A percentile compares a stretch with the other conserved stretches of the same genome.
Evolutionary conservation across 2,797 vertebrate genomes (phyloP).

Genomic region (Thunnus albacares): DNA sequence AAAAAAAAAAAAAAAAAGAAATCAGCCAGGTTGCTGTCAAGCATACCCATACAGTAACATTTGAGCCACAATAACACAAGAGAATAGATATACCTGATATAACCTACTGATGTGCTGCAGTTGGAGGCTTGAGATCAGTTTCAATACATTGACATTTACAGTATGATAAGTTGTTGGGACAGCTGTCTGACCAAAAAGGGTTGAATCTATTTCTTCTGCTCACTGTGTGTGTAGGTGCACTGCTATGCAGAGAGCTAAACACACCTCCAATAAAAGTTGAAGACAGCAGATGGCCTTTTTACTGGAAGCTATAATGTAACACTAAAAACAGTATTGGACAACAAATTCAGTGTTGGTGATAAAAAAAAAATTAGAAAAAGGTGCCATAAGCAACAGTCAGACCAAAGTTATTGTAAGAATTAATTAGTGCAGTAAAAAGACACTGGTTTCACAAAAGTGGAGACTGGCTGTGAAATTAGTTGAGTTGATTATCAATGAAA

Average conservation of each 20-base stretch:
- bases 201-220: neutral
- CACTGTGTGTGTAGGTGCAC: too few species aligned
- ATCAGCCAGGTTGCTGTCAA: slow-evolving; percentile 13
- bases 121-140: neutral
- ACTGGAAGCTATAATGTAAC: too few species aligned
- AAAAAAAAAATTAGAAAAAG: too few species aligned
- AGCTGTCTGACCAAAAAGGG: neutral
- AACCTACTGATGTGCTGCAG: slow-evolving; percentile 5
- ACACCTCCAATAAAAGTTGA: neutral
- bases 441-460: too few species aligned
- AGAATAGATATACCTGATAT: neutral
- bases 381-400: too few species aligned
- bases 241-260: neutral
- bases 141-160: slow-evolving; percentile 21
- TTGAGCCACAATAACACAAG: slow-evolving; percentile 9
- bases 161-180: neutral
- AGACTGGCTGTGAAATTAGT: too few species aligned
- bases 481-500: too few species aligned
- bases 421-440: too few species aligned
- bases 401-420: too few species aligned
- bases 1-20: neutral
- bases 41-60: slow-evolving; percentile 24
- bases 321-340: too few species aligned
- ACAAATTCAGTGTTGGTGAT: too few species aligned
- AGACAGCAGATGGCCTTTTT: neutral